These are phyloP conservation scores for Manacus vitellinus DNA, from an alignment of 2,113 vertebrate genomes.

Conservation along the genomic window DNA sequence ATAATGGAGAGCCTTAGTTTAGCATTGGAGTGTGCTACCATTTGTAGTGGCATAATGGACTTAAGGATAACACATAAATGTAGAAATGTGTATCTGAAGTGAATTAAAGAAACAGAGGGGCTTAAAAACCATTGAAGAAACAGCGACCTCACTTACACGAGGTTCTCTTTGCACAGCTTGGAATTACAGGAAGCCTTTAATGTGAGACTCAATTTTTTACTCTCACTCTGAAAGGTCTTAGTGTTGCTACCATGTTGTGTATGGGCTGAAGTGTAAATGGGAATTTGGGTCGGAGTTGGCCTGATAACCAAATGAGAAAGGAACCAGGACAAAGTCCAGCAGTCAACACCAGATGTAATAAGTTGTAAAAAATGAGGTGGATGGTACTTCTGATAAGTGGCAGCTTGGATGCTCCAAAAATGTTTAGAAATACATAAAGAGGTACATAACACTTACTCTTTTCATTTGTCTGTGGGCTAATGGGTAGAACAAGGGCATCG, in stretches of 20 bases:
- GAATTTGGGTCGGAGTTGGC: not conserved
- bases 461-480: not conserved
- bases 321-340: not conserved
- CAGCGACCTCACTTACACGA: fast-evolving
- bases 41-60: not conserved
- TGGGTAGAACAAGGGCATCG: not conserved
- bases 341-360: not conserved
- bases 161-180: not conserved
- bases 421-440: not conserved
- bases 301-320: not conserved
- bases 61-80: not conserved
- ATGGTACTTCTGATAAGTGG: not conserved
- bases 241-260: fast-evolving
- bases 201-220: fast-evolving
- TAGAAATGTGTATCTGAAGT: not conserved
- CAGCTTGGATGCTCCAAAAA: not conserved
- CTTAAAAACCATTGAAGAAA: not conserved
- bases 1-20: not conserved
- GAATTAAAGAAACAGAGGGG: not conserved
- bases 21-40: not conserved
- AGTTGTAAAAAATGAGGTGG: not conserved
- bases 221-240: not conserved
- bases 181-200: not conserved
- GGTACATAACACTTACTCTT: not conserved
- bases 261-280: not conserved